Conservation (phyloP, 2,888 invertebrate species). For the Ypsolopha scabrella region DNA sequence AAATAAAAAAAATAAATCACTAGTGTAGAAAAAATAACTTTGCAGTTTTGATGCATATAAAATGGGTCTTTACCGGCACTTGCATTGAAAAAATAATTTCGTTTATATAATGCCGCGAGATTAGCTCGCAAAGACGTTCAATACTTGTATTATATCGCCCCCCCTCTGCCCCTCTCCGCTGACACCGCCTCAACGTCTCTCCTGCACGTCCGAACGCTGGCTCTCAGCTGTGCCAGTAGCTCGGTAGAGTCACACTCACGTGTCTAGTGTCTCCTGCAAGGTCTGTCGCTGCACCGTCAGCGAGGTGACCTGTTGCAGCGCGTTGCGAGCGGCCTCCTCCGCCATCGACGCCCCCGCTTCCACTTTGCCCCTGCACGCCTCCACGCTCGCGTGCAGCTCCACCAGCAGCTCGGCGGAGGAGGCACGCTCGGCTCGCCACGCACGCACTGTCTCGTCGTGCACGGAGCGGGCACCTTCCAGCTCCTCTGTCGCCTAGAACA, state of each 20-base stretch:
- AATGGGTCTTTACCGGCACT: too few species aligned
- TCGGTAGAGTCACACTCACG: constrained; percentile 3
- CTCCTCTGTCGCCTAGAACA: constrained; percentile 48
- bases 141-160: too few species aligned
- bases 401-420: constrained; percentile 16
- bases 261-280: constrained; percentile 34
- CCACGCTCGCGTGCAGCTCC: constrained; percentile 20
- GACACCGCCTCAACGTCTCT: too few species aligned
- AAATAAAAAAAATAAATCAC: too few species aligned
- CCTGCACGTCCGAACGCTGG: too few species aligned
- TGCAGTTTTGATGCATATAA: too few species aligned
- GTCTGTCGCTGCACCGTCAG: constrained; percentile 33
- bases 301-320: constrained; percentile 7
- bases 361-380: constrained; percentile 16
- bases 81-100: too few species aligned
- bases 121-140: too few species aligned
- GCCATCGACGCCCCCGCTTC: constrained; percentile 7
- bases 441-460: constrained; percentile 57
- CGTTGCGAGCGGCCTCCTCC: constrained; percentile 7
- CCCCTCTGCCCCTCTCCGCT: too few species aligned
- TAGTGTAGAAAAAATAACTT: too few species aligned
- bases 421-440: constrained; percentile 39
- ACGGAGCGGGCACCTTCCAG: constrained; percentile 62
- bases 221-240: too few species aligned
- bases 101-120: too few species aligned